Evolutionary conservation across 2,113 vertebrate species (phyloP).

Genomic region (Excalfactoria chinensis): DNA sequence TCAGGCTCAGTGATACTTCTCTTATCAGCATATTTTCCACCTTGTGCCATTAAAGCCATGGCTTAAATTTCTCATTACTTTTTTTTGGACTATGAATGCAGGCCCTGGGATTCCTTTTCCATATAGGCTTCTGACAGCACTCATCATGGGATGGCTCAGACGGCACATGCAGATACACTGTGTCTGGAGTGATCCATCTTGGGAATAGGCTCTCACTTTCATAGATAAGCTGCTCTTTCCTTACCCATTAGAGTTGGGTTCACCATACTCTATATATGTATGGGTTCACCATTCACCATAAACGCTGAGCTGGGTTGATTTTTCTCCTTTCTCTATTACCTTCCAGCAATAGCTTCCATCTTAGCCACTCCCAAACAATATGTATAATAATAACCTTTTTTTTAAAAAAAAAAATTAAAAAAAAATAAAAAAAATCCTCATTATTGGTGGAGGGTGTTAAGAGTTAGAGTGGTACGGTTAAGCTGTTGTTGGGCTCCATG

Average conservation of each 20-base stretch:
- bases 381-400: neutral
- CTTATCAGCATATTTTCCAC: neutral
- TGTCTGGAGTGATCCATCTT: neutral
- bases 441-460: neutral
- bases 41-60: neutral
- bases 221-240: neutral
- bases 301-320: neutral
- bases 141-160: neutral
- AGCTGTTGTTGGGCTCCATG: too few relatives aligned
- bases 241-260: neutral
- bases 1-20: neutral
- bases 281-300: neutral
- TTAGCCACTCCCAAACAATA: neutral
- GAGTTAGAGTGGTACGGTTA: too few relatives aligned
- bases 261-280: too few relatives aligned
- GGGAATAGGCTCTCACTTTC: neutral
- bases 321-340: neutral
- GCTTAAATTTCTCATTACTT: neutral
- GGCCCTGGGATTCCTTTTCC: neutral
- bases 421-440: too few relatives aligned
- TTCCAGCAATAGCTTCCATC: neutral
- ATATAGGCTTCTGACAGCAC: fast-evolving
- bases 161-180: neutral
- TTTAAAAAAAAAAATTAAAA: too few relatives aligned
- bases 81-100: neutral